A percentile compares a stretch with the other conserved stretches of the same genome.
phyloP scores from a whole-genome alignment of 1,140 invertebrate species.

The Latrodectus geometricus region DNA sequence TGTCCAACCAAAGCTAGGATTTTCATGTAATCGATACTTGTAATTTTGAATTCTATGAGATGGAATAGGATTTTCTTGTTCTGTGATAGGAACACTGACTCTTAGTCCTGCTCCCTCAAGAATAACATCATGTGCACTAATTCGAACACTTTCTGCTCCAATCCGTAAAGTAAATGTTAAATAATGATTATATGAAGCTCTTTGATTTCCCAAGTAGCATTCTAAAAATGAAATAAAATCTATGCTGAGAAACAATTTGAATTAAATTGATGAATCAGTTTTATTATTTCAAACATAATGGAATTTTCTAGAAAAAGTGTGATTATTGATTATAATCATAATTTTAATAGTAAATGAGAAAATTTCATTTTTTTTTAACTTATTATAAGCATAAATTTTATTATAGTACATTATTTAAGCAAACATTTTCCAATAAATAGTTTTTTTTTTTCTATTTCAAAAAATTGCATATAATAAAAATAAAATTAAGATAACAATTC shows the following conservation, averaged over 20 bases:
- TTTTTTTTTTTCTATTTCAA: no score
- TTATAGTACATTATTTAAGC: no score
- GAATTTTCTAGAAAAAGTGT: no score
- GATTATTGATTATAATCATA: no score
- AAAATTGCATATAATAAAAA: no score
- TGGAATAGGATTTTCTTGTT: constrained; percentile 87
- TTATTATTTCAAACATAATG: not conserved
- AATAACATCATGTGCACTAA: constrained; percentile 85
- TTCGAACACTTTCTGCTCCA: constrained; percentile 78
- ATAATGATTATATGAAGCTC: constrained; percentile 93
- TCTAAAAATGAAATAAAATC: constrained; percentile 66
- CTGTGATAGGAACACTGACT: constrained; percentile 89
- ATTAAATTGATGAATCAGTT: not conserved
- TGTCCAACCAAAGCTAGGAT: constrained; percentile 84
- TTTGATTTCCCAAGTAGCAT: constrained; percentile 83
- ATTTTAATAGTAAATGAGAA: no score
- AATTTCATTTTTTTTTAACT: no score
- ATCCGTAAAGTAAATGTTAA: constrained; percentile 90
- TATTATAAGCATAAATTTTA: no score
- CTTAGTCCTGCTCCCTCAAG: constrained; percentile 82
- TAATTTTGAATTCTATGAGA: constrained; percentile 79
- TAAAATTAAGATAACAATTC: no score
- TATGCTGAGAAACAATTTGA: not conserved
- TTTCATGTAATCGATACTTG: constrained; percentile 87
- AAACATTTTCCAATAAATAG: no score